Base-by-base conservation (phyloP, 2,797 vertebrate species). In the Argentina silus region DNA sequence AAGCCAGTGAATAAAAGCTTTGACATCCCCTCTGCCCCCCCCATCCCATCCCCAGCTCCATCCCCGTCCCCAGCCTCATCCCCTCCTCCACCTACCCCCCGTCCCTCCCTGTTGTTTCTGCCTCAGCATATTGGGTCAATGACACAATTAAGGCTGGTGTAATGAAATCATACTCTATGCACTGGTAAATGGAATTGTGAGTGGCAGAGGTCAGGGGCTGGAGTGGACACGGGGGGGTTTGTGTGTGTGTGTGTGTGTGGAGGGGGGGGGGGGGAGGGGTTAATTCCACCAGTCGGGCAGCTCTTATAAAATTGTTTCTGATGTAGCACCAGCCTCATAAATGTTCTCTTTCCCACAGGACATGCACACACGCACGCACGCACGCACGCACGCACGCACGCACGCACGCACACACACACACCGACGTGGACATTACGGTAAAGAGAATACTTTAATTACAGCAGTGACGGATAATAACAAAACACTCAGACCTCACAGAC, bases 1-100 rank as follows among this genome's bases (percentile, higher is more conserved):
- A 91, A 91, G 90, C 85, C 74, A 63, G 86, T 88, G 90, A 91
- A 92, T 93, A 91, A 93, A 93, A 93, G 92, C 91, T 90, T 90
- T 92, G 91, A 93, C 91, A 92, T 91, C 86, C 79, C 85, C 80
- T 85, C 88, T 90, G 87, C 87, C 85, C 90, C 81, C 74, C 78
- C 2, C 7, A 64, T 45, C 56, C 80, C 53, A 4, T 44, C 80
- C 81, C 17, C 66, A 75, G 60, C 79, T 84, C 76, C 77, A 77
- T 75, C 68, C 78, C 78, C 80, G 63, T 71, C 83, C 80, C 17
- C 66, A 75, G 60, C 79, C 85, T 76, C 77, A 77, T 75, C 68
- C 78, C 78, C 82, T 15, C 6, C 1, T 14, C 63, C 36, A 15
- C 14, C 44, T 9, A 9, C 12, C 8, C 15, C 10, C 48, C 21